Evolutionary conservation across 1,140 invertebrate genomes (phyloP).

Genomic region (Drosophila oshimai): DNA sequence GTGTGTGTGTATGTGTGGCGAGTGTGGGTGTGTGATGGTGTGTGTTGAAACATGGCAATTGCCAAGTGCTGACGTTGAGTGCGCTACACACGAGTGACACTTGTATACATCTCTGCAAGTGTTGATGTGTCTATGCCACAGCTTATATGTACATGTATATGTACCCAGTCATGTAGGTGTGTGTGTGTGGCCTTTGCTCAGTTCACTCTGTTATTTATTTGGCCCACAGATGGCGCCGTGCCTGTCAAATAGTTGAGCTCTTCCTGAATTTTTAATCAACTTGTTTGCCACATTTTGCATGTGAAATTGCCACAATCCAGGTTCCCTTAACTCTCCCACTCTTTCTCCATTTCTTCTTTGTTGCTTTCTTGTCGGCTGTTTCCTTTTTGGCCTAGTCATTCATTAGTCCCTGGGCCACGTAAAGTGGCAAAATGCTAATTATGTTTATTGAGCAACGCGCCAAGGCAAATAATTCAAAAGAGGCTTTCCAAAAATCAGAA

Average conservation of each 20-base stretch:
- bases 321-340: neutral
- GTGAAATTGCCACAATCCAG: constrained; percentile 50
- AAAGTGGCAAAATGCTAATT: constrained; percentile 77
- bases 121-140: constrained; percentile 28
- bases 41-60: constrained; percentile 68
- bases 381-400: constrained; percentile 61
- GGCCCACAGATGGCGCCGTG: constrained; percentile 61
- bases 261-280: constrained; percentile 79
- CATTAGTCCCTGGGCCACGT: constrained; percentile 66
- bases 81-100: constrained; percentile 77
- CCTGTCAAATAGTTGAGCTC: constrained; percentile 74
- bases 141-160: neutral
- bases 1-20: neutral
- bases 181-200: constrained; percentile 33
- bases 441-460: constrained; percentile 70
- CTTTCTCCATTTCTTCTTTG: neutral
- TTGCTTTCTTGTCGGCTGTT: neutral
- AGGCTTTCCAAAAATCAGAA: constrained; percentile 4
- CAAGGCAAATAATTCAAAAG: constrained; percentile 41
- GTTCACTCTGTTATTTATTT: constrained; percentile 75
- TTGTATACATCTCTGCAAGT: constrained; percentile 57
- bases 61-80: constrained; percentile 72
- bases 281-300: constrained; percentile 63
- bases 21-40: constrained; percentile 9
- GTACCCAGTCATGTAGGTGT: neutral